These are phyloP conservation scores for Apamea epomidion DNA, from an alignment of 2,888 invertebrate genomes.

Conservation along the genomic window DNA sequence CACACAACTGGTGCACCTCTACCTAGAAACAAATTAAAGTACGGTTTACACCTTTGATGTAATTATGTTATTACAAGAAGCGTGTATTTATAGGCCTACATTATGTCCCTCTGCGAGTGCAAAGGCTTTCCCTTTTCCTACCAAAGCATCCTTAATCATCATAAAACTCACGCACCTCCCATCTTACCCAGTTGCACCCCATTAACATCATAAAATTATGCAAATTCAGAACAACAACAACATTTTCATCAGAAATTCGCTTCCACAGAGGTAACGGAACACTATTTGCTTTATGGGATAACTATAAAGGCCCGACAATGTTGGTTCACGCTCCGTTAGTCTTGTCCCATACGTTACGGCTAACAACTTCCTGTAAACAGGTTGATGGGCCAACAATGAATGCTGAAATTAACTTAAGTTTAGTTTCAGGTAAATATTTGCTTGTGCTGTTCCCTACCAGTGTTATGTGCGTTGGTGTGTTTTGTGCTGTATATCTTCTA, in stretches of 20 bases:
- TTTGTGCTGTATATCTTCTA: neutral
- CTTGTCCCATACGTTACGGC: constrained; percentile 55
- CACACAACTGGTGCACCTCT: neutral
- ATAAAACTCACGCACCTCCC: constrained; percentile 29
- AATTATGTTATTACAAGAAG: neutral
- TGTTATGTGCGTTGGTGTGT: neutral
- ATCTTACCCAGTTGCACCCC: constrained; percentile 22
- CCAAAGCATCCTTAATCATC: constrained; percentile 27
- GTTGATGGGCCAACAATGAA: constrained; percentile 65
- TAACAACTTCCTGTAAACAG: constrained; percentile 63
- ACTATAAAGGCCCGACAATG: constrained; percentile 63
- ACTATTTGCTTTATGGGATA: constrained; percentile 70
- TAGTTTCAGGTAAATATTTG: constrained; percentile 47
- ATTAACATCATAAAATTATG: constrained; percentile 32
- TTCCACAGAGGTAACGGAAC: constrained; percentile 41
- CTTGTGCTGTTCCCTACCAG: neutral
- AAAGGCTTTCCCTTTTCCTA: constrained; percentile 7
- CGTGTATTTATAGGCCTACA: neutral
- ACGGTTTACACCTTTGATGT: neutral
- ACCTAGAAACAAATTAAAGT: neutral
- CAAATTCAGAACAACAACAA: constrained; percentile 38
- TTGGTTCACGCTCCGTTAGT: constrained; percentile 68
- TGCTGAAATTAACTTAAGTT: constrained; percentile 61
- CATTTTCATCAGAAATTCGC: constrained; percentile 38
- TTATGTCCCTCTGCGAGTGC: neutral